A percentile compares a stretch with the other conserved stretches of the same genome.
These are phyloP conservation scores for Drosophila hamatofila DNA, from an alignment of 2,888 invertebrate genomes.

Conservation along the genomic window DNA sequence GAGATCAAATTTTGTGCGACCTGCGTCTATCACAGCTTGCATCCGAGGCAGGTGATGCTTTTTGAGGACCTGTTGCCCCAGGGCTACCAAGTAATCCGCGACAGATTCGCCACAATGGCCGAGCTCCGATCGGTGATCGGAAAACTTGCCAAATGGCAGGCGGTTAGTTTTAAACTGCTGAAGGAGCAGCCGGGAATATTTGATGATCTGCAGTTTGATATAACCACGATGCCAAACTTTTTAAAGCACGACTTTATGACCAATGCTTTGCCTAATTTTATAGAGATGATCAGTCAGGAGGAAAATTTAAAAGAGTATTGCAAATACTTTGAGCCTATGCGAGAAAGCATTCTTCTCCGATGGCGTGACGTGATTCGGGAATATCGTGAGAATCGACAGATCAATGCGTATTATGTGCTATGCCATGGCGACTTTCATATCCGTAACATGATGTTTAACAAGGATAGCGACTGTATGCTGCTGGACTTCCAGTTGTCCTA, in stretches of 20 bases:
- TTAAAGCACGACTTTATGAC: conserved; percentile 37
- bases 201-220: conserved; percentile 17
- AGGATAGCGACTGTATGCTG: conserved; percentile 64
- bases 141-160: conserved; percentile 73
- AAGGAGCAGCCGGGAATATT: conserved; percentile 40
- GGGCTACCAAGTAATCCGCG: conserved; percentile 34
- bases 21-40: conserved; percentile 54
- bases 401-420: conserved; percentile 60
- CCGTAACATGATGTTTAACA: conserved; percentile 75
- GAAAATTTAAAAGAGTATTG: conserved; percentile 48
- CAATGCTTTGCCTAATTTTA: conserved; percentile 52
- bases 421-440: conserved; percentile 76
- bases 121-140: conserved; percentile 29
- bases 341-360: conserved; percentile 28
- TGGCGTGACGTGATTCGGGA: conserved; percentile 38
- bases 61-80: conserved; percentile 39
- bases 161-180: conserved; percentile 41
- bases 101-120: conserved; percentile 25
- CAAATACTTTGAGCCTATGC: conserved; percentile 58
- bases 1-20: conserved; percentile 41
- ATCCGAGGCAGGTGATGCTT: conserved; percentile 42
- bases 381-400: conserved; percentile 49
- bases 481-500: conserved; percentile 71
- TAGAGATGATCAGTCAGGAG: conserved; percentile 39
- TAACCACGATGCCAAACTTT: conserved; percentile 32